Evolutionary conservation across 2,888 invertebrate genomes (phyloP).

Genomic region (Drosophila cognata): DNA sequence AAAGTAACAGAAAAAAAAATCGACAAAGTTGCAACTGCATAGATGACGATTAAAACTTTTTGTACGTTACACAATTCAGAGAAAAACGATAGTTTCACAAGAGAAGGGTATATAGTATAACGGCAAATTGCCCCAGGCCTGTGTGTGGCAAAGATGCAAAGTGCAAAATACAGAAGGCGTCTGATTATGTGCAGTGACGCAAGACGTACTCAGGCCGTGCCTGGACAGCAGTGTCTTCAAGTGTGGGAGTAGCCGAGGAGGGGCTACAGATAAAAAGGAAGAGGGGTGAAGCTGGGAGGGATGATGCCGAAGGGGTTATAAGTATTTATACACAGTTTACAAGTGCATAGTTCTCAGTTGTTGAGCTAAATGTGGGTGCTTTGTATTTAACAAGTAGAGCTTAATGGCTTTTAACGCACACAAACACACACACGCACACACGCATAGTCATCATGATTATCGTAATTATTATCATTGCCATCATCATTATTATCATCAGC

Average conservation of each 20-base stretch:
- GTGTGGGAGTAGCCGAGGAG: not conserved
- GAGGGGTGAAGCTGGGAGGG: not conserved
- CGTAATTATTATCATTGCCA: conserved; percentile 22
- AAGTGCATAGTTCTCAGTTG: conserved; percentile 62
- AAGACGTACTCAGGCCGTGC: conserved; percentile 32
- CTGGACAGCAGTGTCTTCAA: not conserved
- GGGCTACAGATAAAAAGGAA: not conserved
- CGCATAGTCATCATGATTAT: conserved; percentile 27
- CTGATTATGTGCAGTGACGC: conserved; percentile 69
- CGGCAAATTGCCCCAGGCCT: conserved; percentile 18
- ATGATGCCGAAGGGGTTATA: conserved; percentile 31
- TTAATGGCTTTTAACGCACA: conserved; percentile 75
- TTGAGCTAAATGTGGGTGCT: conserved; percentile 71
- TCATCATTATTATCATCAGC: conserved; percentile 29
- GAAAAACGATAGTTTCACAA: not conserved
- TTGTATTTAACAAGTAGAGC: conserved; percentile 80
- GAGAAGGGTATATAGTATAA: not conserved
- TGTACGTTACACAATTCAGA: not conserved
- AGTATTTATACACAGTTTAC: conserved; percentile 74
- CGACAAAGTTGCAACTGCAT: not conserved
- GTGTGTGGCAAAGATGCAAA: conserved; percentile 30
- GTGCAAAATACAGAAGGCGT: conserved; percentile 59
- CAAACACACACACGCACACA: conserved; percentile 35
- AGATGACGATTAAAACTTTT: not conserved
- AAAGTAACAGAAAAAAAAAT: not conserved